Evolutionary conservation across 2,888 invertebrate genomes (phyloP).

Genomic region (Proisotoma minuta): DNA sequence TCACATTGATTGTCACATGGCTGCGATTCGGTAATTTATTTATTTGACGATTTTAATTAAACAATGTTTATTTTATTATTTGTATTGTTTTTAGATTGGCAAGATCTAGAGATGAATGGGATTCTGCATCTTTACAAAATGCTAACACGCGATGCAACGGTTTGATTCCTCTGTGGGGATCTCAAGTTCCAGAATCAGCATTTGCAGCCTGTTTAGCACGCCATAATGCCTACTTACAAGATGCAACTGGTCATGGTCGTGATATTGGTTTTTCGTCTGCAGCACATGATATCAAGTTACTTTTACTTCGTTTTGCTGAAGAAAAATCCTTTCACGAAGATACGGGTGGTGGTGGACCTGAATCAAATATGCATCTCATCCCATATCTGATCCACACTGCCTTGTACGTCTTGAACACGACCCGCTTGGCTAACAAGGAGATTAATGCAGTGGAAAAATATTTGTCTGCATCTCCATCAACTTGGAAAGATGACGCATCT

Average conservation of each 20-base stretch:
- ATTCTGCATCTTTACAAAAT: conserved; percentile 94
- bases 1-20: conserved; percentile 96
- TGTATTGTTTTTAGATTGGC: conserved; percentile 54
- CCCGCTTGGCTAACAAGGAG: conserved; percentile 50
- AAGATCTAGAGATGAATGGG: conserved; percentile 88
- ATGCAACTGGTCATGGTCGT: conserved; percentile 51
- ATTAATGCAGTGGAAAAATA: conserved; percentile 42
- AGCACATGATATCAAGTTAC: conserved; percentile 85
- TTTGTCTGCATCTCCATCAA: conserved; percentile 43
- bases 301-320: conserved; percentile 81
- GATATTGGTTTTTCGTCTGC: conserved; percentile 76
- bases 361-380: conserved; percentile 93
- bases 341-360: conserved; percentile 85
- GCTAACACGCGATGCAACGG: conserved; percentile 98
- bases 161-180: conserved; percentile 92
- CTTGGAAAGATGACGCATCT: conserved; percentile 70
- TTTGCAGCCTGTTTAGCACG: conserved; percentile 90
- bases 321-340: conserved; percentile 96
- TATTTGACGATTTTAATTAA: background rate
- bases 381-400: conserved; percentile 92
- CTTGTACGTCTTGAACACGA: conserved; percentile 85
- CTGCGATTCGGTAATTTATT: conserved; percentile 71
- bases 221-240: conserved; percentile 77
- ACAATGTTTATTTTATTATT: background rate
- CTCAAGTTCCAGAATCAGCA: conserved; percentile 84